Conservation (phyloP, 2,888 invertebrate species). For the Ichneumoninae sp. region DNA sequence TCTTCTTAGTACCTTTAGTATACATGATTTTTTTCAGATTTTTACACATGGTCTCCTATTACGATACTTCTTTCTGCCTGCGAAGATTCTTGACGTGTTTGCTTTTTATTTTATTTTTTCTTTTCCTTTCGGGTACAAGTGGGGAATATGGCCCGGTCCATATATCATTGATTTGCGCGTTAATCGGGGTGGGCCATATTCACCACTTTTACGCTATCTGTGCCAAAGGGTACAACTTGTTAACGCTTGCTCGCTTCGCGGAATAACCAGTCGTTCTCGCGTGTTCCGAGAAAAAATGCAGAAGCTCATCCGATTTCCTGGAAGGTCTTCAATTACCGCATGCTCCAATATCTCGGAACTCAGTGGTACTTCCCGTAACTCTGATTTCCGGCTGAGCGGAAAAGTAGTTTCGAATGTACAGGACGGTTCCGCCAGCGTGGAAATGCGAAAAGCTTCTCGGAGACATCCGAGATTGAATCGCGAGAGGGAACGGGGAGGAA, state of each 20-base stretch:
- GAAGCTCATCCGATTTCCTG: slow-evolving; percentile 27
- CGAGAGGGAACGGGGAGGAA: background rate
- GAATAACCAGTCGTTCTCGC: slow-evolving; percentile 21
- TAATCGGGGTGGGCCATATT: too few relatives aligned
- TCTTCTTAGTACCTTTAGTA: too few relatives aligned
- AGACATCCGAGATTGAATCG: slow-evolving; percentile 11
- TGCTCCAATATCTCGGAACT: background rate
- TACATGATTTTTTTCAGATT: too few relatives aligned
- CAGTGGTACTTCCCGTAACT: slow-evolving; percentile 18
- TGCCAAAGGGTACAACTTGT: slow-evolving; percentile 12
- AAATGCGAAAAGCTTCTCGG: slow-evolving; percentile 1
- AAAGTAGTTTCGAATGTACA: slow-evolving; percentile 25
- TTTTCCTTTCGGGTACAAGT: background rate
- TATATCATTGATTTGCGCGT: too few relatives aligned
- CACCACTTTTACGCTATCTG: background rate
- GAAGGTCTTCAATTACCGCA: slow-evolving; percentile 47
- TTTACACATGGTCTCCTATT: too few relatives aligned
- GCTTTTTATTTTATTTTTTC: background rate
- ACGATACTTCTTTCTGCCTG: background rate
- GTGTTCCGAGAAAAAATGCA: slow-evolving; percentile 20
- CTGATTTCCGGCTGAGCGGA: slow-evolving; percentile 43
- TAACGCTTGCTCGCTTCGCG: slow-evolving; percentile 21
- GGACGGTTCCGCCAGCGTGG: slow-evolving; percentile 12
- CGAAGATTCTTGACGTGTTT: background rate
- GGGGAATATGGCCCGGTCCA: too few relatives aligned